phyloP scores from a whole-genome alignment of 2,888 invertebrate species.

The Nephrotoma guestfalica region DNA sequence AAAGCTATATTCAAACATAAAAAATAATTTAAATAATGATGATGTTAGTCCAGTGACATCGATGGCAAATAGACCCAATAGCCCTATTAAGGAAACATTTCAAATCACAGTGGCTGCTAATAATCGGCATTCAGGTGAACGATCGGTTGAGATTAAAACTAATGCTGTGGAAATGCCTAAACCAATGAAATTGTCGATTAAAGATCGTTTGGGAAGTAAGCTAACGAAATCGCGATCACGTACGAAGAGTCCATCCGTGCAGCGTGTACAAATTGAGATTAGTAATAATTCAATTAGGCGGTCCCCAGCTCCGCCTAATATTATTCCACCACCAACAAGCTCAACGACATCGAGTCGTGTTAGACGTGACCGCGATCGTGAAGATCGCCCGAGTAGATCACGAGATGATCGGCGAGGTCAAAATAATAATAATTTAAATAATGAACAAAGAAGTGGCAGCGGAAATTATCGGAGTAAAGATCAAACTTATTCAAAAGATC shows the following conservation, averaged over 20 bases:
- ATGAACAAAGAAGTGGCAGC: neutral
- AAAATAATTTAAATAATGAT: slow-evolving; percentile 14
- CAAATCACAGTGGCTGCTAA: slow-evolving; percentile 40
- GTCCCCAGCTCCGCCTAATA: neutral
- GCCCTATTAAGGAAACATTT: slow-evolving; percentile 21
- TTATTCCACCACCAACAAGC: too few species aligned
- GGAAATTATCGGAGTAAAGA: neutral
- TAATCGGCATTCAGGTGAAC: slow-evolving; percentile 30
- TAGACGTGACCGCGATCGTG: slow-evolving; percentile 7
- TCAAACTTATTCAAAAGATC: neutral
- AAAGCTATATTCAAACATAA: slow-evolving; percentile 44
- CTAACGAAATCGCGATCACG: slow-evolving; percentile 13
- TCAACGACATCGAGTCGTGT: neutral
- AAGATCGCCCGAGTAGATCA: slow-evolving; percentile 6
- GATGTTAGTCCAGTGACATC: slow-evolving; percentile 15
- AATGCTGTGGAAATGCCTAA: slow-evolving; percentile 23
- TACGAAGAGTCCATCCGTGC: slow-evolving; percentile 13
- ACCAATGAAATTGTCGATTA: slow-evolving; percentile 40
- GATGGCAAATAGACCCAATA: slow-evolving; percentile 13
- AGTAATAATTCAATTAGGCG: neutral
- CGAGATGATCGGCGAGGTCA: slow-evolving; percentile 6
- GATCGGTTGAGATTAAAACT: slow-evolving; percentile 35
- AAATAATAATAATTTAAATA: neutral
- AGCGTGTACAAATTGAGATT: slow-evolving; percentile 10
- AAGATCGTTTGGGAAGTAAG: slow-evolving; percentile 58